Evolutionary conservation across 2,797 vertebrate genomes (phyloP), one percentile per base, ranked within the genome.

Genomic region (Semaprochilodus insignis): DNA sequence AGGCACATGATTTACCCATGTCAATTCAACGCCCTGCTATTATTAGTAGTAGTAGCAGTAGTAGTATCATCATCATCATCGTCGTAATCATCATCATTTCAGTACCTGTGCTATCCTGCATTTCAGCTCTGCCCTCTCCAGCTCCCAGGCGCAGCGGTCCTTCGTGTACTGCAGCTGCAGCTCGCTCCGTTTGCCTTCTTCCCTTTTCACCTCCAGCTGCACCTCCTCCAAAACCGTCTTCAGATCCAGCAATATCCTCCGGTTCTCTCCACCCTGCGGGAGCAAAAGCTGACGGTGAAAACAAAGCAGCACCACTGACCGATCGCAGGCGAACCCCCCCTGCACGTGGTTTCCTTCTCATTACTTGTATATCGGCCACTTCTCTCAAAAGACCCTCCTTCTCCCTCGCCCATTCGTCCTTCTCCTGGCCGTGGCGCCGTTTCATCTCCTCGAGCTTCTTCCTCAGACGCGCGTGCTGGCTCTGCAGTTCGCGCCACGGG

Each of bases 351-450:
- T 25, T 13, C n/a, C 4, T 62, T 14, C 21, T 27, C 4, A 5
- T 62, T 62, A 95, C 93, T 95, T 96, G 92, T 88, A 96, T 93
- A 54, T 95, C 90, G 74, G 94, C 93, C 88, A 94, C 91, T 92
- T 96, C 92, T 91, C 94, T 95, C 87, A 96, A 87, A 85, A 96
- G 87, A 40, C 66, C 88, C 86, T 94, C 91, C 86, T 95, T 96
- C 86, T 94, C 94, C 1, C 89, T 90, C 85, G 91, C 92, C 94
- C 94, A 96, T 60, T 86, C 92, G 65, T 95, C 92, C 81, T 92
- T 95, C 17, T 95, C 94, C 77, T 93, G 92, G 4, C 90, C 85
- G 36, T 92, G 92, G 74, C 87, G 84, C 82, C 91, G 95, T 87
- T 94, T 95, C 63, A 89, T 65, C 63, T 94, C 94, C 59, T 95